Evolutionary conservation across 2,797 vertebrate genomes (phyloP).

Genomic region (Iguana delicatissima): DNA sequence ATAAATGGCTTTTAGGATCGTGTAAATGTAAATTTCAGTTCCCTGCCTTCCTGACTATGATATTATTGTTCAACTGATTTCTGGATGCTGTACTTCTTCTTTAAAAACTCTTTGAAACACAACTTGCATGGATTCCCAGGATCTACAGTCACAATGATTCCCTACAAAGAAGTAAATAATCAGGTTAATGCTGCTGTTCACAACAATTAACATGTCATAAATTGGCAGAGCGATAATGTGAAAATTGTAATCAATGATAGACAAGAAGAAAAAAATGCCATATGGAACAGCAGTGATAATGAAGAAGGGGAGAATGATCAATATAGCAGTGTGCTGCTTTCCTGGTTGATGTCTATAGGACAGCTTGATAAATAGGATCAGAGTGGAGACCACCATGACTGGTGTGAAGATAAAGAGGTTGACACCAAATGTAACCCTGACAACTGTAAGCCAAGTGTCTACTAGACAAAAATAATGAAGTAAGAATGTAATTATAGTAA

Average conservation of each 20-base stretch:
- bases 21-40: too few relatives aligned
- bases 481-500: constrained; percentile 30
- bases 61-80: neutral
- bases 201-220: constrained; percentile 55
- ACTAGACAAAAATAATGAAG: neutral
- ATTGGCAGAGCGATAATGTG: neutral
- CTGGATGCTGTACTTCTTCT: neutral
- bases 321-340: constrained; percentile 51
- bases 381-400: constrained; percentile 65
- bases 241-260: neutral
- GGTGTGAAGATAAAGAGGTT: constrained; percentile 44
- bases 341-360: constrained; percentile 50
- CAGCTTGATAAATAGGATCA: constrained; percentile 59
- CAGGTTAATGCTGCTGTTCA: constrained; percentile 54
- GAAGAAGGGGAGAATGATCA: constrained; percentile 67
- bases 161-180: constrained; percentile 55
- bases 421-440: neutral
- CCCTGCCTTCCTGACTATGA: too few relatives aligned
- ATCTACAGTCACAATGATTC: constrained; percentile 20
- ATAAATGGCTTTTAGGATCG: too few relatives aligned
- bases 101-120: neutral
- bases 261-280: constrained; percentile 42
- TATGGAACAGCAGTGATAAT: constrained; percentile 70
- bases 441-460: neutral
- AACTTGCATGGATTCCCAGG: rapidly evolving